phyloP scores from a whole-genome alignment of 2,113 vertebrate species.

The Sapajus apella region DNA sequence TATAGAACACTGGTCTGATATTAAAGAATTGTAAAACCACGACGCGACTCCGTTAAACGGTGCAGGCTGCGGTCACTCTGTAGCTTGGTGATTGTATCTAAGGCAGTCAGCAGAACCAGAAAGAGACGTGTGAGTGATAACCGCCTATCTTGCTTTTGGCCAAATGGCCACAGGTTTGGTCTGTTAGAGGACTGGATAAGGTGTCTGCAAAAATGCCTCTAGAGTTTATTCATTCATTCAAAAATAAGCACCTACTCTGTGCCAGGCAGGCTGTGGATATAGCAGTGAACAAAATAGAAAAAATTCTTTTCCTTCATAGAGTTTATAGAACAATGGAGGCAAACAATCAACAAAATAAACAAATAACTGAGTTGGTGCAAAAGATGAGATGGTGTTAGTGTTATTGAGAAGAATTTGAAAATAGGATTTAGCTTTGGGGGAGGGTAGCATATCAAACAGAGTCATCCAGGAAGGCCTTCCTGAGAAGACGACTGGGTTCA shows the following conservation, averaged over 20 bases:
- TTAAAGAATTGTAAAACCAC: background rate
- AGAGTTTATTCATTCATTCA: background rate
- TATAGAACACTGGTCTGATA: background rate
- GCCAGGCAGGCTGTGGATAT: background rate
- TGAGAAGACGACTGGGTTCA: background rate
- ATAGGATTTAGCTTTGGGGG: background rate
- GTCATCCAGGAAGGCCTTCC: background rate
- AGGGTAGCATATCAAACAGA: background rate
- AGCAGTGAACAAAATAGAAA: background rate
- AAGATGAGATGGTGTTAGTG: background rate
- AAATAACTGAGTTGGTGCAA: background rate
- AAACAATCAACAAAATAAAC: background rate
- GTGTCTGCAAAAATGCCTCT: background rate
- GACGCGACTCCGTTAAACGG: background rate
- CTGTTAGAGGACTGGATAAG: background rate
- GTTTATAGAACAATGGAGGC: background rate
- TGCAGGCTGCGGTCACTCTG: background rate
- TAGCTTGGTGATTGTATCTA: background rate
- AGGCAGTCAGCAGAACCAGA: background rate
- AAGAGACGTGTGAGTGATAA: background rate
- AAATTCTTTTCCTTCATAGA: background rate
- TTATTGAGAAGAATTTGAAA: background rate
- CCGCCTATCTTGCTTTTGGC: background rate
- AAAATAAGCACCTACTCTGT: background rate
- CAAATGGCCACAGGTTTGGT: background rate